Conservation (phyloP, 2,113 vertebrate genomes). For the cat (Felis catus) region F.catus_Fca126_mat1.0 CM031417.1:108209001-108209500, state of each 20-base stretch:
- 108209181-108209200: slow-evolving; percentile 65
- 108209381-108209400: background rate
- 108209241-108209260: background rate
- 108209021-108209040: background rate
- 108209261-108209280: background rate
- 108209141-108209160: background rate
- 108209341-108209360: no score
- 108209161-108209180: slow-evolving; percentile 78
- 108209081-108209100: slow-evolving; percentile 80
- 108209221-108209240: fast-evolving
- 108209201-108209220: background rate
- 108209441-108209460: background rate
- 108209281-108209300: background rate
- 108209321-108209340: no score
- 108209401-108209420: background rate
- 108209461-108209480: background rate
- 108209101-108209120: slow-evolving; percentile 30
- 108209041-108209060: background rate
- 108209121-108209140: background rate
- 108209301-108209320: background rate
- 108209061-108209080: slow-evolving; percentile 75
- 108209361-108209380: background rate
- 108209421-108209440: background rate
- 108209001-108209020: background rate
- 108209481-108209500: background rate